Evolutionary conservation across 2,888 invertebrate species (phyloP), one percentile per base, ranked within the genome.

Genomic region (Tethea ocularis): DNA sequence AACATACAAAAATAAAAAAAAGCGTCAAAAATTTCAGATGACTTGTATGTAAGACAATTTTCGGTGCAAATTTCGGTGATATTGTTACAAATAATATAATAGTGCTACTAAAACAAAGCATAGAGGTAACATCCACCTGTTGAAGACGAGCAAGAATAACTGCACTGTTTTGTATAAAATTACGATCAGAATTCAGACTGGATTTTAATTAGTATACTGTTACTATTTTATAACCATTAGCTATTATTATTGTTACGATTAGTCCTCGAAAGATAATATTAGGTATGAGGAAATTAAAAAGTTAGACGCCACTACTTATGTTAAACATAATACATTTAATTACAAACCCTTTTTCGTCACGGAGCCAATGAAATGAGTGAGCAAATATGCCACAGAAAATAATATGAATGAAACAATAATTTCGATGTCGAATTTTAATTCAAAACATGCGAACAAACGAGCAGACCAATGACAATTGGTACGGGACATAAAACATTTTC

Each of bases 81-180:
- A 24, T 15, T 51, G 26, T 53, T 53, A 17, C 26, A 29, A 26
- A 29, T 53, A 17, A 51, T 13, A 41, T 46, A 62, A 56, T 38
- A 61, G 22, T 36, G 57, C 59, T 61, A 58, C 64, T 66, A 62
- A 61, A 62, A 46, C 60, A 56, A 64, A 57, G 68, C 60, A 59
- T 58, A 65, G 63, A 66, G 69, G 60, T 60, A 67, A 65, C 70
- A 70, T 71, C 72, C 78, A 81, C 79, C 79, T 67, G 67, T 64
- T 64, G 61, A 63, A 73, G 63, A 67, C 67, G 72, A 68, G 70
- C 63, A 68, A 68, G 57, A 64, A 60, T 61, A 64, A 74, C 75
- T 75, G 84, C 82, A 83, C 82, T 83, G 82, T 78, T 82, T 82
- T 75, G 62, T 77, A 84, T 83, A 83, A 83, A 84, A 83, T 80